These are phyloP conservation scores for Thymelicus sylvestris DNA, from an alignment of 2,888 invertebrate genomes.

Conservation along the genomic window DNA sequence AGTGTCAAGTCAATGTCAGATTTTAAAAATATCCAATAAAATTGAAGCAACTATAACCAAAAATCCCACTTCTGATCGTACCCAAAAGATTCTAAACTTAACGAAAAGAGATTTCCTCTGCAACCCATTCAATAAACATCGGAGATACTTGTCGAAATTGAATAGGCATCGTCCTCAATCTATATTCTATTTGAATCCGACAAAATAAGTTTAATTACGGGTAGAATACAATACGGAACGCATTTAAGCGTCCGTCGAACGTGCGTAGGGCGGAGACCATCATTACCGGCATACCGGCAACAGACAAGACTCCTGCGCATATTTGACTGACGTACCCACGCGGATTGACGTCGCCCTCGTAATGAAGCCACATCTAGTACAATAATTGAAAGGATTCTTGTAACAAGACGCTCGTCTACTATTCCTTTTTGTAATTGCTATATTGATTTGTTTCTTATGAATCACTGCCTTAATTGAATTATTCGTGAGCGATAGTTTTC, in stretches of 20 bases:
- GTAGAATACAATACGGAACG: slow-evolving; percentile 20
- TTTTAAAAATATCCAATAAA: too few species aligned
- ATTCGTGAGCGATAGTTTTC: too few species aligned
- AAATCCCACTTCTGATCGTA: too few species aligned
- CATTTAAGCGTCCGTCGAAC: not conserved
- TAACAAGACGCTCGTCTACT: slow-evolving; percentile 4
- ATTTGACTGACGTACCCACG: slow-evolving; percentile 19
- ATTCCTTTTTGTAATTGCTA: not conserved
- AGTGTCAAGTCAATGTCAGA: too few species aligned
- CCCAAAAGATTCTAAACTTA: too few species aligned
- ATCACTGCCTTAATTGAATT: too few species aligned
- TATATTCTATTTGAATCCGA: not conserved
- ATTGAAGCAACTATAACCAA: too few species aligned
- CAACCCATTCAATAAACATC: too few species aligned
- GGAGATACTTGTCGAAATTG: not conserved
- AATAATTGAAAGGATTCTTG: slow-evolving; percentile 25
- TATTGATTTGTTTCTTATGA: slow-evolving; percentile 2
- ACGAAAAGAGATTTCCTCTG: too few species aligned
- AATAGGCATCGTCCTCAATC: not conserved
- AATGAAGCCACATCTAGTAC: slow-evolving; percentile 27
- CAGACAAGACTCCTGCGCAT: slow-evolving; percentile 22
- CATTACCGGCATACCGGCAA: slow-evolving; percentile 9
- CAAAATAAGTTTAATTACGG: slow-evolving; percentile 10
- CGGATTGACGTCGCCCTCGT: slow-evolving; percentile 19
- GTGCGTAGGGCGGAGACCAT: slow-evolving; percentile 8